Evolutionary conservation across 2,888 invertebrate species (phyloP), one percentile per base, ranked within the genome.

Genomic region (Eupithecia subfuscata): DNA sequence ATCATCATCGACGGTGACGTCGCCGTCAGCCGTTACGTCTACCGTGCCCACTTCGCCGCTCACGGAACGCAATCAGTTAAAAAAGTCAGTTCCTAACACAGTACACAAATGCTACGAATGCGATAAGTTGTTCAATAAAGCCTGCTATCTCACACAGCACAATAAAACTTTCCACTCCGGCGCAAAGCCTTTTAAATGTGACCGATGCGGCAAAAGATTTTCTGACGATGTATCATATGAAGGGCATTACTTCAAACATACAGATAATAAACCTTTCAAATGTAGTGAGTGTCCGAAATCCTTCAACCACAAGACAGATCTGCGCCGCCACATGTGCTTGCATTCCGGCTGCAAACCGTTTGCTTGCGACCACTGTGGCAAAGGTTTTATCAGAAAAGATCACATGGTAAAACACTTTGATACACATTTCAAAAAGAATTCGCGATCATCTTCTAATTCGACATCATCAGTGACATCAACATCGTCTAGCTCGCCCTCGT

Each of bases 271-370:
- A 88, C 98, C 98, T 18, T 97, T 97, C 92, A 98, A 98, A 92
- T 98, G 98, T 92, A 96, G 96, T 76, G 95, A 96, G 78, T 98
- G 98, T 86, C 97, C 97, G 25, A 98, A 98, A 90, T 97, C 97
- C 85, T 98, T 98, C 91, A 98, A 98, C 88, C 98, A 98, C 92
- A 98, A 98, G 91, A 98, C 98, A 73, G 98, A 98, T 89, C 94
- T 98, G 84, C 96, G 98, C 78, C 96, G 98, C 80, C 98, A 98
- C 92, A 96, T 97, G 95, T 98, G 98, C 90, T 95, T 97, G 82
- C 98, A 98, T 89, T 97, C 97, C n/a, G 98, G 97, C 70, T 96
- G 96, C 85, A 98, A 98, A 89, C 98, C 98, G 64, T 98, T 97
- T 89, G 95, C 96, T 80, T 98, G 98, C 91, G 96, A 96, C 83